Conservation (phyloP, 2,797 vertebrate genomes). For the Sebastes kiyomatsui region DNA sequence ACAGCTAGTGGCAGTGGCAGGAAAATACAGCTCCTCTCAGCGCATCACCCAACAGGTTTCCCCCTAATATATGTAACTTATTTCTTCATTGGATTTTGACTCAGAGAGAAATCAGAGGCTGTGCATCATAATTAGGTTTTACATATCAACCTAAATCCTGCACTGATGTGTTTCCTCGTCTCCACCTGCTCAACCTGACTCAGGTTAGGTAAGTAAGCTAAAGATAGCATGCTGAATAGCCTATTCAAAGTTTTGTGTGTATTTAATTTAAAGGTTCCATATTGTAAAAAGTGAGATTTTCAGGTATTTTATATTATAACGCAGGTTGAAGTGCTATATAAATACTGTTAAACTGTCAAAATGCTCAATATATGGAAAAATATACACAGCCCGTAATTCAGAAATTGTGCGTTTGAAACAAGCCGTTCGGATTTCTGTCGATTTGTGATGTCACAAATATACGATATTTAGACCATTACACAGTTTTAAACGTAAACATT, state of each 20-base stretch:
- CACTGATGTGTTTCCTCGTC: neutral
- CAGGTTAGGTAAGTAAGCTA: neutral
- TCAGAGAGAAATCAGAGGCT: too few relatives aligned
- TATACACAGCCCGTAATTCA: too few relatives aligned
- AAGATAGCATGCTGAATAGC: neutral
- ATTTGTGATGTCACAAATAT: too few relatives aligned
- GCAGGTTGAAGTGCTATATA: too few relatives aligned
- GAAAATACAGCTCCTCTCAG: neutral
- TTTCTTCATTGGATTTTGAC: neutral
- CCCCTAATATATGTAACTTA: neutral
- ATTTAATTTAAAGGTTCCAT: neutral
- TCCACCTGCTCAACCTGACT: neutral
- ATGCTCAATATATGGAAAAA: too few relatives aligned
- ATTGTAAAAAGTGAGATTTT: too few relatives aligned
- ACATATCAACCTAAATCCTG: neutral
- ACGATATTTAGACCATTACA: too few relatives aligned
- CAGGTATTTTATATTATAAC: too few relatives aligned
- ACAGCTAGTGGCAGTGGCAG: slow-evolving; percentile 37
- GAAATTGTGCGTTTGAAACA: too few relatives aligned
- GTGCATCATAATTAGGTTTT: neutral
- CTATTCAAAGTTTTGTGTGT: neutral
- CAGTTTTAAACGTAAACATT: too few relatives aligned
- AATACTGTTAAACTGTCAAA: too few relatives aligned
- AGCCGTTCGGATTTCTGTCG: too few relatives aligned
- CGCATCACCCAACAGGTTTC: neutral